A percentile compares a stretch with the other conserved stretches of the same genome.
Evolutionary conservation across 2,888 invertebrate species (phyloP).

Genomic region (Meandrusa payeni): DNA sequence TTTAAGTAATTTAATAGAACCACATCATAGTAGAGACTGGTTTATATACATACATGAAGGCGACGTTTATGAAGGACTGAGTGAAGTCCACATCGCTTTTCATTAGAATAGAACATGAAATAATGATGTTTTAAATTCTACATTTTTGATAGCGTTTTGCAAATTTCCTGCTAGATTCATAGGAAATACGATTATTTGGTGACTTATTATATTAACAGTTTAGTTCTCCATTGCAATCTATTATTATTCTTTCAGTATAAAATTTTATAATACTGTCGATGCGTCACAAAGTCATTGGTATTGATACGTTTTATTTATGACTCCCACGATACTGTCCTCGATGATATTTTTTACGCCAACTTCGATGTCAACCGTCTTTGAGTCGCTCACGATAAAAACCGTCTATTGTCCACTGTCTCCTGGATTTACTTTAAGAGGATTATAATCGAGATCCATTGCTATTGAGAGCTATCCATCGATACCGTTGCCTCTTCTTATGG

Average conservation of each 20-base stretch:
- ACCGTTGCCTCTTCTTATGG: slow-evolving; percentile 8
- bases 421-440: slow-evolving; percentile 57
- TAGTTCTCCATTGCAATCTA: background rate
- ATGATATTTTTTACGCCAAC: slow-evolving; percentile 29
- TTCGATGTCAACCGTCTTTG: slow-evolving; percentile 33
- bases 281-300: slow-evolving; percentile 32
- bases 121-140: no score
- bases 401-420: slow-evolving; percentile 37
- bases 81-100: no score
- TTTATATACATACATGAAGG: no score
- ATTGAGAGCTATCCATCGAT: slow-evolving; percentile 14
- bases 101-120: no score
- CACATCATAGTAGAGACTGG: no score
- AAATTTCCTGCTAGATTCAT: no score
- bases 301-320: slow-evolving; percentile 35
- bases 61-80: no score
- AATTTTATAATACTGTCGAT: slow-evolving; percentile 22
- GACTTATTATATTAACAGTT: background rate
- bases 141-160: no score
- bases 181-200: no score
- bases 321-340: slow-evolving; percentile 32
- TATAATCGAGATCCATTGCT: slow-evolving; percentile 40
- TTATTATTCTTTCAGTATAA: background rate
- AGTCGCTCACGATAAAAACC: slow-evolving; percentile 30
- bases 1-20: no score